Base-by-base conservation (phyloP, 2,797 vertebrate species). In the Semaprochilodus insignis region DNA sequence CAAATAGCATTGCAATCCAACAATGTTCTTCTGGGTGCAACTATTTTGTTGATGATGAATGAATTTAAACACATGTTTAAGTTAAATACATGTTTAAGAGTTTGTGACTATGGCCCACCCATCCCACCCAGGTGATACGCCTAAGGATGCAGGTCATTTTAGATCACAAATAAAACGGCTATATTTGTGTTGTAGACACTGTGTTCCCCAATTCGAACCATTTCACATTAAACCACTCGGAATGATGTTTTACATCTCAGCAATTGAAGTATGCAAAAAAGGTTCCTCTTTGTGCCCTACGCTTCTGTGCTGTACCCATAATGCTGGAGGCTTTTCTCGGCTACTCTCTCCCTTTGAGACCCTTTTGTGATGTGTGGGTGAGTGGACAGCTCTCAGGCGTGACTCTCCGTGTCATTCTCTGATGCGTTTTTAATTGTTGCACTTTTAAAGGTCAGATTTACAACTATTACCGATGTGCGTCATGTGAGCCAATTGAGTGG, bases 361-460 rank as follows among this genome's bases (percentile, higher is more conserved):
- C 62, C 23, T 25, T 67, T 40, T 23, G 34, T 63, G 44, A 15
- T 76, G 51, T 65, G 40, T 78, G 74, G 31, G 40, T 78, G 69
- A 52, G 52, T 21, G 3, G n/a, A 36, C 80, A 52, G 25, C 44
- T 52, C 54, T 57, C 7, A 62, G 16, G 13, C 48, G 52, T 19
- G 15, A 70, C 51, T 71, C 81, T 54, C 44, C 55, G 6, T 81
- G 77, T 73, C 70, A 76, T 27, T 65, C 81, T 85, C 82, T 87
- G 79, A 87, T 85, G 81, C 82, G 27, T 78, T 87, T 90, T 88
- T 88, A 89, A 90, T 89, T 88, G 82, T 83, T 48, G 71, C 77
- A 67, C 65, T 86, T 89, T 83, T 80, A 88, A 90, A 89, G 86
- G 84, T 87, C 81, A 88, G 74, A 83, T 83, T 86, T 87, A 86